Evolutionary conservation across 1,140 invertebrate species (phyloP), one percentile per base, ranked within the genome.

Genomic region (Ctenoplectra terminalis): DNA sequence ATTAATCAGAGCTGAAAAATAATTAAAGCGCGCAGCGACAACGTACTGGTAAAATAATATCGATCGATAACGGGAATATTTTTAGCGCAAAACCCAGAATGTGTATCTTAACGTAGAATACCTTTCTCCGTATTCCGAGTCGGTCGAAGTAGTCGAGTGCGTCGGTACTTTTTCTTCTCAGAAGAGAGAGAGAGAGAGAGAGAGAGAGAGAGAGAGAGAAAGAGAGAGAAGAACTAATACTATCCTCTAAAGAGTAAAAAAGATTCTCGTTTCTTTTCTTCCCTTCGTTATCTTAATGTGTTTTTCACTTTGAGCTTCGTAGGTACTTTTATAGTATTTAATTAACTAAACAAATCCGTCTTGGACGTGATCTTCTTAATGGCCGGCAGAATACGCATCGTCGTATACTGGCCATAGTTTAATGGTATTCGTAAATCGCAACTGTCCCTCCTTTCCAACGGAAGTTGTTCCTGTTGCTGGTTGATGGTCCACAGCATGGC

Each of bases 311-410:
- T 29, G 17, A 50, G 20, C 31, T n/a, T 46, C 40, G 23, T 58
- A 48, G 71, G 13, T 31, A n/a, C 5, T 31, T 37, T 50, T 23
- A 34, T 11, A 34, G 20, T 4, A n/a, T 15, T 40, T 46, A 56
- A 64, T 90, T 86, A 93, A 64, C 83, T 87, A 71, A 92, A 94
- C 0, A 93, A 81, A 76, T 91, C 92, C 46, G 92, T 90, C 56
- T 87, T 91, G 0, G 92, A 93, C 0, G 91, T 93, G 1, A 93
- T 93, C 52, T 93, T 93, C 67, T 91, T 93, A 1, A 94, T 89
- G 0, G 91, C 84, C 5, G 93, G 91, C 29, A 94, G 74, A 72
- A 94, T 94, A 43, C 85, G 88, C 46, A 93, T 93, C 5, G 92
- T 87, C 23, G 91, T 92, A 64, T 93, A 93, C 63, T 92, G 93